Conservation (phyloP, 2,888 invertebrate genomes). For the Leucania comma region DNA sequence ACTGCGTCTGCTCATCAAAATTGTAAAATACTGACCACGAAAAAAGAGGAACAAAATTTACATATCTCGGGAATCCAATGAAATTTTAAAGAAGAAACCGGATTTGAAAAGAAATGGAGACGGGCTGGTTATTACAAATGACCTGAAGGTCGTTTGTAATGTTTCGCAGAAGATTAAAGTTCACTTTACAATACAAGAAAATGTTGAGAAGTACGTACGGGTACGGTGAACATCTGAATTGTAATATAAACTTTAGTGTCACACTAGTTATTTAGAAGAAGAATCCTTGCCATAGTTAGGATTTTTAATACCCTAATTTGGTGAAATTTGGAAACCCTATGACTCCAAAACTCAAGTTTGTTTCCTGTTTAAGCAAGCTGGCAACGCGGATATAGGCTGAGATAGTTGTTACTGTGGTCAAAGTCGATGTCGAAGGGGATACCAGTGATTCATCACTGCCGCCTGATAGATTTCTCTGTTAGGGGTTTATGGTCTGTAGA, state of each 20-base stretch:
- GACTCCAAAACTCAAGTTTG: not conserved
- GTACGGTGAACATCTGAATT: not conserved
- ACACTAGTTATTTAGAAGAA: not conserved
- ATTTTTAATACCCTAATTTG: not conserved
- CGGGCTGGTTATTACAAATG: conserved; percentile 36
- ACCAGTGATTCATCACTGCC: not conserved
- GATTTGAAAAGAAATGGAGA: conserved; percentile 26
- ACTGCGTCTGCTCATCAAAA: not conserved
- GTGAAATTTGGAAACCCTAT: not conserved
- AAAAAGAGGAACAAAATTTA: not conserved
- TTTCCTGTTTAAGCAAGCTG: not conserved
- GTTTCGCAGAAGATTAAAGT: conserved; percentile 31
- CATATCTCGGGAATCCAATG: not conserved
- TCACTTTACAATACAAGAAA: conserved; percentile 13
- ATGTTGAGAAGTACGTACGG: conserved; percentile 34
- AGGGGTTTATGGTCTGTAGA: not conserved
- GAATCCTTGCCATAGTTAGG: not conserved
- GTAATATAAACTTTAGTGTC: not conserved
- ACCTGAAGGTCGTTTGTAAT: conserved; percentile 39
- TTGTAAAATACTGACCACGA: conserved; percentile 3
- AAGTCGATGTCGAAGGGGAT: not conserved
- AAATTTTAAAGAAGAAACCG: conserved; percentile 6
- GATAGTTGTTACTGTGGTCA: not conserved
- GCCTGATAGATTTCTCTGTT: not conserved
- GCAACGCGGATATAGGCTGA: not conserved